A percentile compares a stretch with the other conserved stretches of the same genome.
Conservation (phyloP, 64 coral and sea anemone species). For the Montipora capricornis region DNA sequence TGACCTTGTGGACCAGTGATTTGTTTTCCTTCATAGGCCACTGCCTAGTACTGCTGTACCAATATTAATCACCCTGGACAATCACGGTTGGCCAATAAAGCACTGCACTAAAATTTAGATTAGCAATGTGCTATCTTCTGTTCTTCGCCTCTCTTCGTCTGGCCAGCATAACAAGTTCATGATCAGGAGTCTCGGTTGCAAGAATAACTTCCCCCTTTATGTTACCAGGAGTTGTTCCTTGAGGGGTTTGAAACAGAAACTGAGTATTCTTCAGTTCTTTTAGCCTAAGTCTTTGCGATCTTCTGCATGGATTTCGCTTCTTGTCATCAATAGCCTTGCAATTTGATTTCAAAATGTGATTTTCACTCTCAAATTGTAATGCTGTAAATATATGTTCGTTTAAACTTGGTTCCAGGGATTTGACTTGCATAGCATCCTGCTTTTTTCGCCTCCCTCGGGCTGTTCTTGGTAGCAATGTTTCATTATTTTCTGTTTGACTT, state of each 20-base stretch:
- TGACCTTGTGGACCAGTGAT: no score
- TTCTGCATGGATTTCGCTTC: not conserved
- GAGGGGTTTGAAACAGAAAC: conserved; percentile 47
- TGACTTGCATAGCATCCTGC: not conserved
- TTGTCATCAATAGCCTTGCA: not conserved
- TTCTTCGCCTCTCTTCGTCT: conserved; percentile 32
- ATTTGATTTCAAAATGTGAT: not conserved
- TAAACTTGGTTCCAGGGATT: not conserved
- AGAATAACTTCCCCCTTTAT: conserved; percentile 29
- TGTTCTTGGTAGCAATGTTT: conserved; percentile 42
- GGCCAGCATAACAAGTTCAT: conserved; percentile 23
- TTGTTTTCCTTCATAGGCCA: no score
- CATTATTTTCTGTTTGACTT: not conserved
- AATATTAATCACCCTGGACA: no score
- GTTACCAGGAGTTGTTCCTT: conserved; percentile 32
- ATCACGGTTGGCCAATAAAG: no score
- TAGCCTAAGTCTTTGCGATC: conserved; percentile 30
- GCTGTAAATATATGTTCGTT: conserved; percentile 27
- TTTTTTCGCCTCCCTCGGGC: conserved; percentile 11
- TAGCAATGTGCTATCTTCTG: conserved; percentile 25
- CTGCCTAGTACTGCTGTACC: no score
- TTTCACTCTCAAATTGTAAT: conserved; percentile 18
- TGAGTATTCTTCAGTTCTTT: conserved; percentile 29
- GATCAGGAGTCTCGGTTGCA: conserved; percentile 80
- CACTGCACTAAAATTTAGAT: not conserved